These are phyloP conservation scores for Nomada flava DNA, from an alignment of 2,888 invertebrate species.

Conservation along the genomic window DNA sequence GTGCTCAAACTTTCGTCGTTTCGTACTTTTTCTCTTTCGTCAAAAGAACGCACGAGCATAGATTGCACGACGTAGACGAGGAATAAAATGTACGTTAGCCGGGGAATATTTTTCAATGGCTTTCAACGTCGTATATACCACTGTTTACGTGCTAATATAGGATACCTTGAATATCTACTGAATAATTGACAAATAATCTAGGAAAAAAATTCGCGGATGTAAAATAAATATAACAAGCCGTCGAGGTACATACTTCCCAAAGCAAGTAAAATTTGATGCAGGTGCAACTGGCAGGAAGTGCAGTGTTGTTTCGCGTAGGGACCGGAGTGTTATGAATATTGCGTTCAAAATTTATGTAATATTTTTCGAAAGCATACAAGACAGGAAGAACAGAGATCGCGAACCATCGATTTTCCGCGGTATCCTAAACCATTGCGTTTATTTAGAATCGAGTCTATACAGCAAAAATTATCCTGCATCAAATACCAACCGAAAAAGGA, in stretches of 20 bases:
- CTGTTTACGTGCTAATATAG: neutral
- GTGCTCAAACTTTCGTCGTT: slow-evolving; percentile 29
- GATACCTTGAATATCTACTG: neutral
- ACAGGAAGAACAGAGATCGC: neutral
- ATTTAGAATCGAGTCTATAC: too few species aligned
- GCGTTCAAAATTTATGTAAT: slow-evolving; percentile 18
- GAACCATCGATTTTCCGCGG: neutral
- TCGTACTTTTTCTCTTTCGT: neutral
- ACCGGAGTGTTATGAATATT: slow-evolving; percentile 4
- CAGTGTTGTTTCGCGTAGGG: neutral
- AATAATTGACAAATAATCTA: slow-evolving; percentile 1
- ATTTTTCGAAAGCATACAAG: neutral
- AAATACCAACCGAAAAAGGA: too few species aligned
- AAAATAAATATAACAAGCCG: neutral
- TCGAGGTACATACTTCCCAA: neutral
- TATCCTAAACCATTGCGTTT: too few species aligned
- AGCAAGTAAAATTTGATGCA: slow-evolving; percentile 6
- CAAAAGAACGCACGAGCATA: neutral
- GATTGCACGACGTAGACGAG: neutral
- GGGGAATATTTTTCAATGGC: neutral
- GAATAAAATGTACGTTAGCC: neutral
- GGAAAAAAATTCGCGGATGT: neutral
- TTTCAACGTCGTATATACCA: too few species aligned
- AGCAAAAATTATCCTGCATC: too few species aligned
- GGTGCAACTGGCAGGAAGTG: slow-evolving; percentile 19